These are phyloP conservation scores for Centropus unirufus DNA, from an alignment of 2,113 vertebrate genomes.

Conservation along the genomic window DNA sequence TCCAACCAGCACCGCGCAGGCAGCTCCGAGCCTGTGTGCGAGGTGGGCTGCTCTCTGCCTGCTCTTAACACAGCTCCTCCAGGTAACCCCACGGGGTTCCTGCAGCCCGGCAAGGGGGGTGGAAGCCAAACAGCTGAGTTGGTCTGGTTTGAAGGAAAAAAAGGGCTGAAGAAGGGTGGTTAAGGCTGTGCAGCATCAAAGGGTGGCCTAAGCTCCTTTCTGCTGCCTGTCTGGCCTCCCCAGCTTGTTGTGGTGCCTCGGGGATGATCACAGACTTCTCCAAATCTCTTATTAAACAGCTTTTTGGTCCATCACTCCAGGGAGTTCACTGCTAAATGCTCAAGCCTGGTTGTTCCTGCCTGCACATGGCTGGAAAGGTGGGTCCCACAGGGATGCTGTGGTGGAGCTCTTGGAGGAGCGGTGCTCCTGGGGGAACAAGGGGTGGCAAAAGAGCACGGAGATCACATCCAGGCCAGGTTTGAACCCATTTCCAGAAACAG, in stretches of 20 bases:
- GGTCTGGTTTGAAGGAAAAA: background rate
- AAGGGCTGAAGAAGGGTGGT: background rate
- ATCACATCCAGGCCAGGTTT: background rate
- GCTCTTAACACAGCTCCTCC: background rate
- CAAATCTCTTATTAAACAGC: background rate
- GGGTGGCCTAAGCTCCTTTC: background rate
- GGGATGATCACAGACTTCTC: background rate
- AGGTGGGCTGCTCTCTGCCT: background rate
- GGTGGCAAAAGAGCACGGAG: background rate
- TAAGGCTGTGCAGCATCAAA: slow-evolving; percentile 8
- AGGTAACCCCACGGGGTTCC: background rate
- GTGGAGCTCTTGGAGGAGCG: accelerated
- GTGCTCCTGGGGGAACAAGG: background rate
- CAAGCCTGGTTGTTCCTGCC: background rate
- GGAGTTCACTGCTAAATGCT: background rate
- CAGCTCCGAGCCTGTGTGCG: background rate
- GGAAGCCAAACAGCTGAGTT: background rate
- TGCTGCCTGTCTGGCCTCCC: background rate
- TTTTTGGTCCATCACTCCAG: background rate
- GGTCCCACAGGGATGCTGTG: background rate
- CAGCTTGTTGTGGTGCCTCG: background rate
- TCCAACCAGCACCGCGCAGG: background rate
- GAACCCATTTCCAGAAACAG: background rate
- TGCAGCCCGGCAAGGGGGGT: background rate
- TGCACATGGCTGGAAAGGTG: background rate